Evolutionary conservation across 2,113 vertebrate genomes (phyloP).

Genomic region (Suncus etruscus): DNA sequence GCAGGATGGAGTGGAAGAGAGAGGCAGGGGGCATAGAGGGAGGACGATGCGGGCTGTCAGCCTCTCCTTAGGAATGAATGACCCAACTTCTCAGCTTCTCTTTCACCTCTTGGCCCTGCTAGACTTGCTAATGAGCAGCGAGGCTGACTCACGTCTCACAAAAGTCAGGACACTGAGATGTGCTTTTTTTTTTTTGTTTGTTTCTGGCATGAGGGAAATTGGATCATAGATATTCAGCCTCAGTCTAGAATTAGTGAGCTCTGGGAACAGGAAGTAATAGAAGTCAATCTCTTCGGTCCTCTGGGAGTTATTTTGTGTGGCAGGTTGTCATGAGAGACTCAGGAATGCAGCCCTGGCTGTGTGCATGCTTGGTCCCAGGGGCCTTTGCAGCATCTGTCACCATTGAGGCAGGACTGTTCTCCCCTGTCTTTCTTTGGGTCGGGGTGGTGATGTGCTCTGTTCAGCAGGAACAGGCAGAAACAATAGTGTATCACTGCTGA

Average conservation of each 20-base stretch:
- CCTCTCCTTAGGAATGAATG: slow-evolving; percentile 13
- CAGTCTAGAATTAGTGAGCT: slow-evolving; percentile 16
- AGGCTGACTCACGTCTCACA: slow-evolving; percentile 36
- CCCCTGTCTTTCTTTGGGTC: background rate
- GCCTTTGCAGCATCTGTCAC: background rate
- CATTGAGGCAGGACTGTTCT: background rate
- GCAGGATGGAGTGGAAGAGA: too few species aligned
- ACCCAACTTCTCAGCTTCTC: slow-evolving; percentile 59
- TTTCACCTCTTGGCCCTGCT: slow-evolving; percentile 56
- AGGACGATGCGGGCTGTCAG: background rate
- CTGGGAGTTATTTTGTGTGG: background rate
- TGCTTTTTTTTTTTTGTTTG: background rate
- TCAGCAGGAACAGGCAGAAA: background rate
- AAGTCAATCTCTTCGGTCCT: background rate
- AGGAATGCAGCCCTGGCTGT: background rate
- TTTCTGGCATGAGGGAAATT: background rate
- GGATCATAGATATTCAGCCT: slow-evolving; percentile 39
- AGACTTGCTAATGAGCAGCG: slow-evolving; percentile 63
- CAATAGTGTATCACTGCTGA: background rate
- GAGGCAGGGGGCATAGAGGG: background rate
- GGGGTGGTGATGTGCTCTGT: background rate
- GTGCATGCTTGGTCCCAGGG: background rate
- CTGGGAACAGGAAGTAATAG: background rate
- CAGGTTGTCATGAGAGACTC: background rate
- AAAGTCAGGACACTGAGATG: slow-evolving; percentile 44